A percentile compares a stretch with the other conserved stretches of the same genome.
phyloP scores from a whole-genome alignment of 2,888 invertebrate genomes.

The Morpho achilles region DNA sequence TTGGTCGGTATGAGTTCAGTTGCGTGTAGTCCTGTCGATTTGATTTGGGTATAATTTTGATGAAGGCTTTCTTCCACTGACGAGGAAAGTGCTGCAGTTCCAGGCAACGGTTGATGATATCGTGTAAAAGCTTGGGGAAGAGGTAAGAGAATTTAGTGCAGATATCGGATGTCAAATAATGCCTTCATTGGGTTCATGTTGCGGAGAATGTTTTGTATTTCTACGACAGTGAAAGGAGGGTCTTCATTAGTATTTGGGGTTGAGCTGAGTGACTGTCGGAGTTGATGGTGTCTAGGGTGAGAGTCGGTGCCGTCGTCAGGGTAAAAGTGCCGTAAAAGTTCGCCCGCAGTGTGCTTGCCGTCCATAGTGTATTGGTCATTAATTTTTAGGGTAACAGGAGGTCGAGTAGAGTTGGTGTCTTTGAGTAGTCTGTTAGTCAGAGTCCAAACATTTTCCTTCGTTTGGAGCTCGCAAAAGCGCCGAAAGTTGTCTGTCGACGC shows the following conservation, averaged over 20 bases:
- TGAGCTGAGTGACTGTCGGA: neutral
- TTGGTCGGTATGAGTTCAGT: too few species aligned
- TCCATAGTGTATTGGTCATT: slow-evolving; percentile 17
- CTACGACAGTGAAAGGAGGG: slow-evolving; percentile 2
- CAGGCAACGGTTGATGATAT: too few species aligned
- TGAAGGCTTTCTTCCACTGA: too few species aligned
- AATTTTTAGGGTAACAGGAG: slow-evolving; percentile 13
- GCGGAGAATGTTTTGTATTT: slow-evolving; percentile 14
- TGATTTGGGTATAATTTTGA: too few species aligned
- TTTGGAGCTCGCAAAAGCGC: too few species aligned
- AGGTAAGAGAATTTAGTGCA: neutral
- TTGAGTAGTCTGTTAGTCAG: slow-evolving; percentile 1
- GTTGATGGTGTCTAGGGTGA: slow-evolving; percentile 2
- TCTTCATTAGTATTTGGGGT: slow-evolving; percentile 10
- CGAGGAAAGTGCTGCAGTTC: too few species aligned
- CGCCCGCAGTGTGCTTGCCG: slow-evolving; percentile 12
- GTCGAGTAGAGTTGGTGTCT: slow-evolving; percentile 3
- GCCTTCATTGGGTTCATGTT: slow-evolving; percentile 27
- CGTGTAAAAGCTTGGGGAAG: too few species aligned
- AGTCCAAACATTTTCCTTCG: too few species aligned
- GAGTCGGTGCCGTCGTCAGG: slow-evolving; percentile 19
- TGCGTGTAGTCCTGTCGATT: too few species aligned
- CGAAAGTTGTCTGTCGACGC: too few species aligned
- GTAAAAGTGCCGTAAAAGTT: slow-evolving; percentile 23
- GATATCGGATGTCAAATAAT: slow-evolving; percentile 26